Evolutionary conservation across 1,140 invertebrate species (phyloP).

Genomic region (Hyles euphorbiae): DNA sequence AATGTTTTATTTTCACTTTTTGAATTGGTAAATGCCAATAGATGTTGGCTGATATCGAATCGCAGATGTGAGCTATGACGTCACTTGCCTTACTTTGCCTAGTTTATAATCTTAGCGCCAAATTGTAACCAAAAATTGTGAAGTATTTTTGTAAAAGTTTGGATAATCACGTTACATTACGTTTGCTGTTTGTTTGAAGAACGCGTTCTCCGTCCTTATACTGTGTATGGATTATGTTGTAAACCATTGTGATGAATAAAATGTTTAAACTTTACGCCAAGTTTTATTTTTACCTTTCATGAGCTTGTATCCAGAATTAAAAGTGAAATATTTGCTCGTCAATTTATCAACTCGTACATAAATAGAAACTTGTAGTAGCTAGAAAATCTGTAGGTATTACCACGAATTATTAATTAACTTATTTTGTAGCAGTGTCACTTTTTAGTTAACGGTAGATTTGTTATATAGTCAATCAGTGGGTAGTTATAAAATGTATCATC

Average conservation of each 20-base stretch:
- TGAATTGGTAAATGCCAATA: no score
- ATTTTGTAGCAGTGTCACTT: no score
- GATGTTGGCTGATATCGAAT: no score
- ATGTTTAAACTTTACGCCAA: background rate
- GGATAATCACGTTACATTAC: constrained; percentile 8
- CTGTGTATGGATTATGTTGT: constrained; percentile 30
- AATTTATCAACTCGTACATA: background rate
- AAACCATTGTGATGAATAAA: constrained; percentile 38
- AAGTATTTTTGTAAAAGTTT: constrained; percentile 33
- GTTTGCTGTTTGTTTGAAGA: constrained; percentile 15
- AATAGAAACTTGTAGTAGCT: no score
- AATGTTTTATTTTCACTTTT: no score
- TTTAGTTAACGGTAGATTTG: no score
- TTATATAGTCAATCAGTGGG: no score
- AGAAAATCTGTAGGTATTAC: no score
- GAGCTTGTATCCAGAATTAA: background rate
- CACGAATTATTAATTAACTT: no score
- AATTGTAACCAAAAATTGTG: constrained; percentile 40
- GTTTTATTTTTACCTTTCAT: background rate
- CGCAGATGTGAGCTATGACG: no score
- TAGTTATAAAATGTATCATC: no score
- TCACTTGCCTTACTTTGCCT: no score
- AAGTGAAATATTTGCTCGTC: background rate
- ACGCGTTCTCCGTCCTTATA: constrained; percentile 37
- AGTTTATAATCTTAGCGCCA: constrained; percentile 24